Evolutionary conservation across 2,797 vertebrate genomes (phyloP), one percentile per base, ranked within the genome.

Genomic region (Argentina silus): DNA sequence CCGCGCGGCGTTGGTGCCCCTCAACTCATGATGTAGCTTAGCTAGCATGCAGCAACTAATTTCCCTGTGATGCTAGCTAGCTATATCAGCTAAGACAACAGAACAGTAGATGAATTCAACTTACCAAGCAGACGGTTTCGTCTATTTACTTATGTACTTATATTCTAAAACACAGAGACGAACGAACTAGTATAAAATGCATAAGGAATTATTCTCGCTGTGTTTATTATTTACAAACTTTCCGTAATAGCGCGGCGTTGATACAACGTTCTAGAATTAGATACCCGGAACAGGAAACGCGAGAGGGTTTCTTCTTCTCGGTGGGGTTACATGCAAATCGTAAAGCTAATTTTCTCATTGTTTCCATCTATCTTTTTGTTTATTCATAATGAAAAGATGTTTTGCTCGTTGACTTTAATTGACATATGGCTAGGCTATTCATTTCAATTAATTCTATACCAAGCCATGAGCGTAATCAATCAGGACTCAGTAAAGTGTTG

Each of bases 201-300:
- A 55, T 3, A 67, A 73, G 69, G 17, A 51, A 14, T 69, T 62
- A 3, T 6, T 60, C 45, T 12, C 0, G 8, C 2, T 7, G 17
- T 64, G 64, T 81, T 51, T 81, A 76, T 76, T 27, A 48, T 2
- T 7, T 7, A 55, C n/a, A 78, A 91, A 92, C 72, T 91, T 91
- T 90, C 59, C 70, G 47, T 76, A 80, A 23, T 14, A 69, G 71
- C 62, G 84, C 81, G 83, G 90, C 91, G 91, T 89, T 73, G 70
- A 74, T 81, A 77, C 87, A 68, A 93, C 93, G 93, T 93, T 90
- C 77, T 73, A 72, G 51, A 21, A 23, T 0, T 1, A 3, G 0
- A 74, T 4, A 87, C 81, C 89, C 88, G 92, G 93, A 93, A 93
- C 7, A 3, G 87, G 89, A 93, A 93, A 47, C 14, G 17, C 10